Evolutionary conservation across 1,140 invertebrate genomes (phyloP).

Genomic region (Drosophila nasuta): DNA sequence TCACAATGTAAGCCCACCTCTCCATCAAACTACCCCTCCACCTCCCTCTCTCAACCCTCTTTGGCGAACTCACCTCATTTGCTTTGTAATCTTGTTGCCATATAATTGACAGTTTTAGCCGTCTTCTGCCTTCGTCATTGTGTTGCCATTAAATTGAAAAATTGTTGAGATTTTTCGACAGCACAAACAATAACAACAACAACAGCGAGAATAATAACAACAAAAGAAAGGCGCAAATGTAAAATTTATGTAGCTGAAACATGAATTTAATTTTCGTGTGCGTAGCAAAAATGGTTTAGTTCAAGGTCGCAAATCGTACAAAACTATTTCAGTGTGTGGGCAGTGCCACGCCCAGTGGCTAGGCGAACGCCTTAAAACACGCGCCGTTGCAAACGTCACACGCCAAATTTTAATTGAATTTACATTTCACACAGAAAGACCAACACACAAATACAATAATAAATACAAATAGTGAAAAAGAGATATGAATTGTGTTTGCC

Average conservation of each 20-base stretch:
- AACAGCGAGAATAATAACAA: background rate
- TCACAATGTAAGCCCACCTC: slow-evolving; percentile 40
- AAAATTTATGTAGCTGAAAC: slow-evolving; percentile 26
- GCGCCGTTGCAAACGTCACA: slow-evolving; percentile 63
- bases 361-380: slow-evolving; percentile 35
- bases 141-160: slow-evolving; percentile 77
- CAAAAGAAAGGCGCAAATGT: slow-evolving; percentile 27
- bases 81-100: slow-evolving; percentile 48
- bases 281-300: slow-evolving; percentile 61
- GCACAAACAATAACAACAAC: background rate
- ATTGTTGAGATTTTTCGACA: slow-evolving; percentile 66
- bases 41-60: slow-evolving; percentile 21
- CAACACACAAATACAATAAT: slow-evolving; percentile 14
- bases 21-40: background rate
- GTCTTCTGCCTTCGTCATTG: slow-evolving; percentile 35
- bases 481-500: slow-evolving; percentile 55
- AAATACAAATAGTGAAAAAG: slow-evolving; percentile 50
- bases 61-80: slow-evolving; percentile 18
- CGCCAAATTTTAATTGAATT: slow-evolving; percentile 80
- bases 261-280: slow-evolving; percentile 58
- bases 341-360: slow-evolving; percentile 5
- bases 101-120: slow-evolving; percentile 75
- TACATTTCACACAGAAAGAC: slow-evolving; percentile 54
- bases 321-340: slow-evolving; percentile 50
- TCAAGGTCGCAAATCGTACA: slow-evolving; percentile 59